Evolutionary conservation across 2,888 invertebrate species (phyloP), one percentile per base, ranked within the genome.

Genomic region (Diaphora mendica): DNA sequence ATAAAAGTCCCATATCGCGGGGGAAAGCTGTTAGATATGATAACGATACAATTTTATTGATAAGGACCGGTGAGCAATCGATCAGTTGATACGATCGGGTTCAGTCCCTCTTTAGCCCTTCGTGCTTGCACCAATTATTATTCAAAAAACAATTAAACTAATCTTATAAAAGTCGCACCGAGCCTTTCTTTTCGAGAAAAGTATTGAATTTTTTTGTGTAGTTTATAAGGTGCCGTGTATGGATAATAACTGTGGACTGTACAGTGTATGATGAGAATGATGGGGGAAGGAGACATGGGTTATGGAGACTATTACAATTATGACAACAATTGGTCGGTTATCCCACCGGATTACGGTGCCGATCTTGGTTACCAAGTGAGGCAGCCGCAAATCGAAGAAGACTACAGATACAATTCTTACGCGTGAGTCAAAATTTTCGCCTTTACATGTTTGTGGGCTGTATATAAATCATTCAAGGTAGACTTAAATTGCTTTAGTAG

Each of bases 271-370:
- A 95, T 95, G 96, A 96, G 90, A 93, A 96, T 96, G 96, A 96
- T 96, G 92, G 96, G 93, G 72, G 96, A 96, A 86, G 90, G 90
- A 78, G 95, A 95, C 75, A 94, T 95, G 92, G 96, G 96, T 85
- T 96, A 96, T 77, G 93, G 94, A 76, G 96, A 96, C 77, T 97
- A 97, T 75, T 94, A 94, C 79, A 92, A 91, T 78, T 97, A 96
- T 86, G 97, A 97, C 86, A 96, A 96, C 85, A 96, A 96, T 86
- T 97, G 97, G 97, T 96, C 97, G 76, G 96, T 97, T 82, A 96
- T 97, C 82, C 97, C 97, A 17, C 97, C 97, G 86, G 97, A 97
- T 91, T 97, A 97, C 89, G 96, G 96, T 64, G 96, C 94, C 78
- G 95, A 95, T 90, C 96, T 92, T 11, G 88, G 84, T 71, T 93